A percentile compares a stretch with the other conserved stretches of the same genome.
Evolutionary conservation across 2,113 vertebrate genomes (phyloP).

Genomic region (Lonchura striata): DNA sequence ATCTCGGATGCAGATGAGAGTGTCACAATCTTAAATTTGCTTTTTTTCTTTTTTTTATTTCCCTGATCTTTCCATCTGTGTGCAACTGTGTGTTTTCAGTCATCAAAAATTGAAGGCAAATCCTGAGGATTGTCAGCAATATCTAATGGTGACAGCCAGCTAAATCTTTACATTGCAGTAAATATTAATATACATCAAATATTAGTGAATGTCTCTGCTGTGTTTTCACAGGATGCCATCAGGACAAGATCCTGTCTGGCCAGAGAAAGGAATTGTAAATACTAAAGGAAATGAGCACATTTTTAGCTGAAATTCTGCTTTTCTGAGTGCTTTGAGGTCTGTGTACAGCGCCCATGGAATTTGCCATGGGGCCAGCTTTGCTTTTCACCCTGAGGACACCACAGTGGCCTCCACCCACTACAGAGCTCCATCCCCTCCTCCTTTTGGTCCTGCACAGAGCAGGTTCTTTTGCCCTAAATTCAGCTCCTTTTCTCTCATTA

Average conservation of each 20-base stretch:
- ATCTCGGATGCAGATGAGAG: background rate
- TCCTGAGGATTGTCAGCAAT: background rate
- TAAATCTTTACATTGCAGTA: background rate
- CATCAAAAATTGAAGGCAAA: background rate
- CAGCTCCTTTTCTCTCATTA: background rate
- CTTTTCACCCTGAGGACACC: background rate
- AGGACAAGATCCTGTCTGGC: background rate
- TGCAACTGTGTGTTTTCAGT: background rate
- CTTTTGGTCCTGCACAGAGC: background rate
- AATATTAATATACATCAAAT: background rate
- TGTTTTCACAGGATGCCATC: background rate
- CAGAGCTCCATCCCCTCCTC: background rate
- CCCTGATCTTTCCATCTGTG: background rate
- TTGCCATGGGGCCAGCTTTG: background rate
- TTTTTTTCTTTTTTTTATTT: background rate
- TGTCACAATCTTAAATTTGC: background rate
- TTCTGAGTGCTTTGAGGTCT: background rate
- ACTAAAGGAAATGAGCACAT: background rate
- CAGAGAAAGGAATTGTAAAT: background rate
- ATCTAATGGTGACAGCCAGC: background rate
- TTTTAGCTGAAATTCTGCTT: background rate
- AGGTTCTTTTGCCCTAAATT: background rate
- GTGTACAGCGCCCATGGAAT: background rate
- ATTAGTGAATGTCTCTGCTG: fast-evolving
- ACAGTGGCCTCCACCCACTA: background rate